Conservation (phyloP, 1,140 invertebrate genomes). For the Sitodiplosis mosellana region DNA sequence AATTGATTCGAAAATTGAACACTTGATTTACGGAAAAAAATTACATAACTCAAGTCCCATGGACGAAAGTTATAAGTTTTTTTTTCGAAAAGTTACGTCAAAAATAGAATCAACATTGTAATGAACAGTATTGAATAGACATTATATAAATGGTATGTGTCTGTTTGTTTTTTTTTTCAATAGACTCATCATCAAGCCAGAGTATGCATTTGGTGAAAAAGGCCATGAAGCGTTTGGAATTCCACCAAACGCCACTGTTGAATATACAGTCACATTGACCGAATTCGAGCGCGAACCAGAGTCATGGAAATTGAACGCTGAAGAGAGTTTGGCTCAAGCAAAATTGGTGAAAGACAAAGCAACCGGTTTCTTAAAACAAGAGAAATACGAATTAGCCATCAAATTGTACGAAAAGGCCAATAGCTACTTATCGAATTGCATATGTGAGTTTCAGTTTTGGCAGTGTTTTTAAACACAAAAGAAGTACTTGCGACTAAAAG, state of each 20-base stretch:
- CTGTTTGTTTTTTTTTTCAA: no score
- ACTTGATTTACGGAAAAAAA: no score
- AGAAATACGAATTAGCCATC: constrained; percentile 59
- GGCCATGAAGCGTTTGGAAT: constrained; percentile 56
- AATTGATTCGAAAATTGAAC: no score
- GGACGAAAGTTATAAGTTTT: no score
- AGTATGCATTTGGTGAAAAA: constrained; percentile 61
- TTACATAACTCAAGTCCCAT: no score
- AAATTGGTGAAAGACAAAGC: constrained; percentile 78
- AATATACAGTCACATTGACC: constrained; percentile 64
- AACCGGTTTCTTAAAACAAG: constrained; percentile 73
- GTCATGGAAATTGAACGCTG: constrained; percentile 58
- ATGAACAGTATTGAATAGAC: not conserved
- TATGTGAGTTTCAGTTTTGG: constrained; percentile 10
- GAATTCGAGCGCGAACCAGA: constrained; percentile 69
- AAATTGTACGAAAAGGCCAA: constrained; percentile 73
- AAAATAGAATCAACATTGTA: no score
- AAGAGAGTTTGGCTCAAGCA: constrained; percentile 64
- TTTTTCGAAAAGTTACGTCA: no score
- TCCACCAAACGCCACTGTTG: constrained; percentile 57
- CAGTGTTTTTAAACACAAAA: no score
- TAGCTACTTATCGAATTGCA: constrained; percentile 23
- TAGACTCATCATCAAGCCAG: constrained; percentile 49
- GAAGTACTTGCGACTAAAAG: no score
- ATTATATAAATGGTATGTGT: not conserved